phyloP scores from a whole-genome alignment of 2,113 vertebrate species.

The Corythaeola cristata region DNA sequence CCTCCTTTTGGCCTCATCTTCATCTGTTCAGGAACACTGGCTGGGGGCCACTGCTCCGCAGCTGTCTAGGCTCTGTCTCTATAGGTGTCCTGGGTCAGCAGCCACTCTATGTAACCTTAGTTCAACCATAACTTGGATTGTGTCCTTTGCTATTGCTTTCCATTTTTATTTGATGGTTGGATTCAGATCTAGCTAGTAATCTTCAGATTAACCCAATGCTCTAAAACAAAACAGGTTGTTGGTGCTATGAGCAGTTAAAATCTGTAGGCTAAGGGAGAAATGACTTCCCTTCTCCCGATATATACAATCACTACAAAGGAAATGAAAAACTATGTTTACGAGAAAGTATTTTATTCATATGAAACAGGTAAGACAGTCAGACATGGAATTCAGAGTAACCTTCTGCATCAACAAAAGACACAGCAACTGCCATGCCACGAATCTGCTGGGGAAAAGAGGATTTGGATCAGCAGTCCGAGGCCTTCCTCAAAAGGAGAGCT shows the following conservation, averaged over 20 bases:
- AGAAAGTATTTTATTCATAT: neutral
- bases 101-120: neutral
- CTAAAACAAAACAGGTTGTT: neutral
- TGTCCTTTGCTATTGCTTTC: neutral
- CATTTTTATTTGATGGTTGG: neutral
- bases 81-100: neutral
- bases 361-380: neutral
- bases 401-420: neutral
- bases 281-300: neutral
- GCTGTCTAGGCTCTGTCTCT: neutral
- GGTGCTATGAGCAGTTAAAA: neutral
- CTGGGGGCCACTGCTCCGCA: neutral
- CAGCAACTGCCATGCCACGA: accelerated
- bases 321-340: neutral
- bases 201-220: neutral
- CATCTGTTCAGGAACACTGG: neutral
- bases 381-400: neutral
- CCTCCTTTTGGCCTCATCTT: neutral
- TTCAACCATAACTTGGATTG: neutral
- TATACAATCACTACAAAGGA: neutral
- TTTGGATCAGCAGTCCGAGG: neutral
- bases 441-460: neutral
- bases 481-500: neutral
- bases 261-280: neutral
- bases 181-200: neutral